Base-by-base conservation (phyloP, 2,113 vertebrate genomes). In the Turnix velox region DNA sequence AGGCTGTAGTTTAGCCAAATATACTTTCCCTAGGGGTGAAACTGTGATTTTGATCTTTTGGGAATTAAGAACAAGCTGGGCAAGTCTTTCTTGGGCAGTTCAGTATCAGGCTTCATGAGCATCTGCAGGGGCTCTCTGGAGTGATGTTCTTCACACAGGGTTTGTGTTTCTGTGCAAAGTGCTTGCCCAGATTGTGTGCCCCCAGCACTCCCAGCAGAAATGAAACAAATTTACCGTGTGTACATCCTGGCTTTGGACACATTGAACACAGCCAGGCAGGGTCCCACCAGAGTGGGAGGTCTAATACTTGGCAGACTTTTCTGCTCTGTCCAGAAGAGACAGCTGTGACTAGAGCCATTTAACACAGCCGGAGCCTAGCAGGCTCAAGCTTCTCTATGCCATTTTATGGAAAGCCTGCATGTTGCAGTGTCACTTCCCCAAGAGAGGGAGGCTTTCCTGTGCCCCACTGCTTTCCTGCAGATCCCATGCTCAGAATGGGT, bases 391-490 rank as follows among this genome's bases (percentile, higher is more conserved):
- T 67, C 23, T 51, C 20, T 6, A 28, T 54, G 43, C 65, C 16
- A 16, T 75, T 77, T 57, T 57, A 33, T 43, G 79, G 54, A 72
- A 59, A 75, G 22, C 18, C 35, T 48, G 48, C 57, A 52, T 57
- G 42, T 62, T 48, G 17, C 22, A 16, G 18, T 16, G 45, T 3
- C 0, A 0, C 80, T 51, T 61, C 24, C 39, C 23, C 62, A 65
- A n/a, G 46, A 39, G 10, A 58, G 17, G 27, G 18, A 4, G 3
- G 4, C 3, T 77, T 19, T 71, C 20, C 8, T 1, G 0, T 76
- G 14, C 28, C n/a, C 52, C 59, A 40, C 54, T 37, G 31, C 20
- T 55, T 15, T 77, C 31, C 59, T 37, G 22, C 31, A 69, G n/a
- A 40, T 61, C 16, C 51, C 45, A 3, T 0, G 1, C 35, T 52